Conservation (phyloP, 2,113 vertebrate species). For the Tupaia tana region DNA sequence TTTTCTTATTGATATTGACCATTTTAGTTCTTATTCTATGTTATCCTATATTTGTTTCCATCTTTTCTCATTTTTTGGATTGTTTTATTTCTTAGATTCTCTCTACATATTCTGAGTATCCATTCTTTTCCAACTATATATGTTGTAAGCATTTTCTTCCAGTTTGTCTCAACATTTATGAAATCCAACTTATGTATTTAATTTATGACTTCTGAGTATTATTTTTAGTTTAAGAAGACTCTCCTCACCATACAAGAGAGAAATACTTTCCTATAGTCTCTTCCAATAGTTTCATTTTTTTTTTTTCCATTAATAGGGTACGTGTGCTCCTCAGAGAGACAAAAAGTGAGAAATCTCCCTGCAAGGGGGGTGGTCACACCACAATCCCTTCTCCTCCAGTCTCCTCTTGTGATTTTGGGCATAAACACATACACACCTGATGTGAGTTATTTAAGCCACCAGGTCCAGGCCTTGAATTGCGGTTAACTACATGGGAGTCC, state of each 20-base stretch:
- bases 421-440: no score
- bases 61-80: not conserved
- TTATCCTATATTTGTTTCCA: not conserved
- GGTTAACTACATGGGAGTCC: no score
- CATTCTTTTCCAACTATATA: not conserved
- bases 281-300: slow-evolving; percentile 35
- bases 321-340: no score
- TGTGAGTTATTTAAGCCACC: no score
- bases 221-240: slow-evolving; percentile 18
- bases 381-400: no score
- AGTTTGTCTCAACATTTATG: slow-evolving; percentile 35
- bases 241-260: not conserved
- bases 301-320: not conserved
- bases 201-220: slow-evolving; percentile 21
- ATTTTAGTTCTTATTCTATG: slow-evolving; percentile 26
- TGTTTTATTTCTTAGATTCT: slow-evolving; percentile 31
- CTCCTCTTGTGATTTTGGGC: no score
- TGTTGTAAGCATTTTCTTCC: slow-evolving; percentile 28
- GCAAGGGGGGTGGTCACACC: no score
- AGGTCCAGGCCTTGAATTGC: no score
- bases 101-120: slow-evolving; percentile 9
- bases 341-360: no score
- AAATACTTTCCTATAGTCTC: slow-evolving; percentile 29
- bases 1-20: not conserved
- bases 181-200: not conserved